phyloP scores from a whole-genome alignment of 2,113 vertebrate species.

The Phalacrocorax carbo region DNA sequence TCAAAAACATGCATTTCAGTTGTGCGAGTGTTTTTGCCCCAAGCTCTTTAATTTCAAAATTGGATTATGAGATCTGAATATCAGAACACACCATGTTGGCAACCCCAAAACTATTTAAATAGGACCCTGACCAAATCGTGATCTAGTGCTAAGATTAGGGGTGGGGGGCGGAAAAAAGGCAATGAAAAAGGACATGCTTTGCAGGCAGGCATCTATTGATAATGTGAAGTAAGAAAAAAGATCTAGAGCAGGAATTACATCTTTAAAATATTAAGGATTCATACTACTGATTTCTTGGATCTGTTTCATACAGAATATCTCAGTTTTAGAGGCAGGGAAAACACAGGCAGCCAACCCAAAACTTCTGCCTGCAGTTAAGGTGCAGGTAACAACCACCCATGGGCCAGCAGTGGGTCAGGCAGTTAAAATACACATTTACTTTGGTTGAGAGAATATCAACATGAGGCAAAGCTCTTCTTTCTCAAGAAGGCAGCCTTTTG shows the following conservation, averaged over 20 bases:
- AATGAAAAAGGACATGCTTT: constrained; percentile 7
- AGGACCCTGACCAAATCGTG: constrained; percentile 44
- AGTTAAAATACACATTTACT: not conserved
- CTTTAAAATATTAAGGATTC: not conserved
- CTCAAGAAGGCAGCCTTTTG: not conserved
- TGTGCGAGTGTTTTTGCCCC: not conserved
- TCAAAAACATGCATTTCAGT: constrained; percentile 34
- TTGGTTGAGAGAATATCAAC: not conserved
- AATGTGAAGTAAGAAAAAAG: not conserved
- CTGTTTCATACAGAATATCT: not conserved
- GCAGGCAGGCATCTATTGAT: not conserved
- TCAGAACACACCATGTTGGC: constrained; percentile 44
- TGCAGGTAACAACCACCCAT: not conserved
- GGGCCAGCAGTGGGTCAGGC: not conserved
- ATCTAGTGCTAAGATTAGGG: constrained; percentile 24
- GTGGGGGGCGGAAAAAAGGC: not conserved
- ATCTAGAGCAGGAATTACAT: not conserved
- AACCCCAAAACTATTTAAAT: constrained; percentile 58
- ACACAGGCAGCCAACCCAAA: not conserved
- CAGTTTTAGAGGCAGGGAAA: not conserved
- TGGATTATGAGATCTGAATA: constrained; percentile 66
- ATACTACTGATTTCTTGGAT: not conserved
- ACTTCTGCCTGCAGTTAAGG: constrained; percentile 12
- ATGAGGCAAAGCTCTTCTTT: constrained; percentile 19
- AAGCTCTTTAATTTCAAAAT: constrained; percentile 60